A percentile compares a stretch with the other conserved stretches of the same genome.
Evolutionary conservation across 2,797 vertebrate genomes (phyloP).

Genomic region (Ctenochaetus hawaiiensis): DNA sequence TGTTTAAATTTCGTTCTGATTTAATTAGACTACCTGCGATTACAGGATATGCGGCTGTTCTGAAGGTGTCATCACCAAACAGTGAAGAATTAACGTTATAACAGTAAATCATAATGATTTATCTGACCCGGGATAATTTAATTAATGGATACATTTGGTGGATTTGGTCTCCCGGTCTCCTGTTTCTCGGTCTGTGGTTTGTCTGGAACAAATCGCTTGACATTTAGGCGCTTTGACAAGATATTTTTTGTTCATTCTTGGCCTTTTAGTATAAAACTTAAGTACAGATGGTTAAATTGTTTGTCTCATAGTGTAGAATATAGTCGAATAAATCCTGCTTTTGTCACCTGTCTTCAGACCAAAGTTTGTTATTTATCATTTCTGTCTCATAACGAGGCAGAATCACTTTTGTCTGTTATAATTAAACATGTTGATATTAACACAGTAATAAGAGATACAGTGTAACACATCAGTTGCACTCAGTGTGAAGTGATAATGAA

Average conservation of each 20-base stretch:
- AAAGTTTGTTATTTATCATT: conserved; percentile 1
- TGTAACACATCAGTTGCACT: not conserved
- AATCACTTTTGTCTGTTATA: too few relatives aligned
- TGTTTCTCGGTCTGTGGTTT: not conserved
- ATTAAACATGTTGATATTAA: not conserved
- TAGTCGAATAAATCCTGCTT: conserved; percentile 1
- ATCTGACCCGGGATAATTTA: not conserved
- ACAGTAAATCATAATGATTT: not conserved
- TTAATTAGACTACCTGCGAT: not conserved
- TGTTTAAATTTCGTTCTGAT: conserved; percentile 1
- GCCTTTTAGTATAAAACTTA: too few relatives aligned
- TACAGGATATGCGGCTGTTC: not conserved
- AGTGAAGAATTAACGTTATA: not conserved
- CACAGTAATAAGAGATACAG: not conserved
- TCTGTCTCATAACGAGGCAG: not conserved
- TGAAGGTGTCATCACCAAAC: not conserved
- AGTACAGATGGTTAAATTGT: too few relatives aligned
- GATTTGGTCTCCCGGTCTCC: not conserved
- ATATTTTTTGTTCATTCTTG: not conserved
- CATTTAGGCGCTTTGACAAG: not conserved
- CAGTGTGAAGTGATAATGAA: conserved; percentile 29
- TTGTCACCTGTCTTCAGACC: not conserved
- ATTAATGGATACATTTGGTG: not conserved
- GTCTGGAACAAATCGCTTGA: not conserved
- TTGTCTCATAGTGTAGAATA: not conserved